Percentiles rank a stretch among this genome's conserved stretches.
Conservation (phyloP, 2,888 invertebrate species). For the Polydrusus cervinus region DNA sequence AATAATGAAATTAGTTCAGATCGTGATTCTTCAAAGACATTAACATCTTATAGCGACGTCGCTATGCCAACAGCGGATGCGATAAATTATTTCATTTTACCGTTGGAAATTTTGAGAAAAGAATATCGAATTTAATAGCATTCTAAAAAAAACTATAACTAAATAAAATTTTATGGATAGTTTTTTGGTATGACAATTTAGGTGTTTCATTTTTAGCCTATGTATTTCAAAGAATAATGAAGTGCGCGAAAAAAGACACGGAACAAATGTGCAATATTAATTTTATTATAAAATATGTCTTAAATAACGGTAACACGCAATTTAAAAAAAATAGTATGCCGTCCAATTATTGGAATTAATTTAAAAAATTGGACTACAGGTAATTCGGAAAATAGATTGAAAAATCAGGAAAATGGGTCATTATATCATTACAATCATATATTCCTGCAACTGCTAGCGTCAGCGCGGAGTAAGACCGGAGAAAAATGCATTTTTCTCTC, state of each 20-base stretch:
- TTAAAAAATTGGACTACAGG: too few species aligned
- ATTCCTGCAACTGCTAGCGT: too few species aligned
- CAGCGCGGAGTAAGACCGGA: too few species aligned
- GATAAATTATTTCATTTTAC: slow-evolving; percentile 3
- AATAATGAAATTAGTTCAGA: not conserved
- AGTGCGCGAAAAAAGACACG: not conserved
- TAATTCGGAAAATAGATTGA: too few species aligned
- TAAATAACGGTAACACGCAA: not conserved
- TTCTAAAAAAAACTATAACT: slow-evolving; percentile 1
- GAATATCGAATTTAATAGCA: not conserved
- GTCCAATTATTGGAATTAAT: too few species aligned
- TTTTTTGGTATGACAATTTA: not conserved
- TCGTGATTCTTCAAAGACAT: not conserved
- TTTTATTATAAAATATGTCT: not conserved
- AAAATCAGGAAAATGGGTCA: too few species aligned
- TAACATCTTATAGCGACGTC: too few species aligned
- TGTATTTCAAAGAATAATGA: not conserved
- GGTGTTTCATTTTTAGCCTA: not conserved
- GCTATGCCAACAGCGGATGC: slow-evolving; percentile 5
- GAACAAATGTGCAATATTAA: not conserved
- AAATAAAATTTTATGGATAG: slow-evolving; percentile 1
- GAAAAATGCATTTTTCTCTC: too few species aligned
- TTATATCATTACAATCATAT: too few species aligned
- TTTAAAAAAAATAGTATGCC: too few species aligned
- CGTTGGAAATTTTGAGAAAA: not conserved